Conservation (phyloP, 2,888 invertebrate species). For the Drosophila mercatorum region DNA sequence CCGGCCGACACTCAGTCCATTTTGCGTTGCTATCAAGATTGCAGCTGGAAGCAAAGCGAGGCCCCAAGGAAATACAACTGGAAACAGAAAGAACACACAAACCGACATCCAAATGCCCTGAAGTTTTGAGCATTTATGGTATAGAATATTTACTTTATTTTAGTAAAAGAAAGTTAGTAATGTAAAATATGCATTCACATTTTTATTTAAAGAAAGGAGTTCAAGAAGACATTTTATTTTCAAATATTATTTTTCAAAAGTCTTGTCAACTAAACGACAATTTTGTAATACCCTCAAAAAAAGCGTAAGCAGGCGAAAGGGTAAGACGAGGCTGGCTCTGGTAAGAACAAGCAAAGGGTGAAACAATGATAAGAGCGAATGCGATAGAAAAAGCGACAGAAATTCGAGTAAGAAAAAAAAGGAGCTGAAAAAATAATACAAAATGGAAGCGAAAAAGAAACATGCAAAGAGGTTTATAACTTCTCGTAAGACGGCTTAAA, state of each 20-base stretch:
- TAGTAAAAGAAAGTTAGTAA: background rate
- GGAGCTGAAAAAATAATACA: conserved; percentile 25
- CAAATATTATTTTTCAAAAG: background rate
- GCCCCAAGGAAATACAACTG: too few relatives aligned
- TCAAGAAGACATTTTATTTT: too few relatives aligned
- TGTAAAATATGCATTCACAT: background rate
- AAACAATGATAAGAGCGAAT: conserved; percentile 36
- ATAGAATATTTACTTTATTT: too few relatives aligned
- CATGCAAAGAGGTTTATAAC: conserved; percentile 73
- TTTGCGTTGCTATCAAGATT: conserved; percentile 65
- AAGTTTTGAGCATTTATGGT: too few relatives aligned
- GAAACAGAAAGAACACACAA: too few relatives aligned
- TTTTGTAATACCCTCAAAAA: background rate
- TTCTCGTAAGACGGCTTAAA: conserved; percentile 77
- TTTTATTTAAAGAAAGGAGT: too few relatives aligned
- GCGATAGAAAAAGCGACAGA: conserved; percentile 33
- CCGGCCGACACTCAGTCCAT: conserved; percentile 46
- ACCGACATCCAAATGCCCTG: conserved; percentile 7
- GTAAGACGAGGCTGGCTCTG: conserved; percentile 5
- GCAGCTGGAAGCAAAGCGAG: conserved; percentile 1
- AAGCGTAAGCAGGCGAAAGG: conserved; percentile 12
- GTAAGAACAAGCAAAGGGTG: conserved; percentile 36
- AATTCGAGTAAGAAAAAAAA: conserved; percentile 14
- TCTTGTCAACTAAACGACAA: too few relatives aligned
- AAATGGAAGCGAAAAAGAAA: conserved; percentile 15